Evolutionary conservation across 2,797 vertebrate species (phyloP), one percentile per base, ranked within the genome.

Genomic region (Chaenodraco wilsoni): DNA sequence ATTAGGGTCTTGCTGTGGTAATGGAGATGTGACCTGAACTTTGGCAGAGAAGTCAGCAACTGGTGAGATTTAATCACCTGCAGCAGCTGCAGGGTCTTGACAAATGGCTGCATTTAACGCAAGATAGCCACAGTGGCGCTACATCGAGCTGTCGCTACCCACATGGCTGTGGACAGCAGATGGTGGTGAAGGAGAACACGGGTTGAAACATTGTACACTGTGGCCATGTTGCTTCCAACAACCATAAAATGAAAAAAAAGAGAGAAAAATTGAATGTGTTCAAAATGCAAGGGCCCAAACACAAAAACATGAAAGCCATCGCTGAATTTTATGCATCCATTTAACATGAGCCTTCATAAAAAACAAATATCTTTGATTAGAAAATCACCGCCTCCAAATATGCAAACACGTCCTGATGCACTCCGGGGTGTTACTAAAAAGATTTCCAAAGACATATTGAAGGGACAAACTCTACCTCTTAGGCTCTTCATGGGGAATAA

Each of bases 1-100:
- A 85, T 88, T 79, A 75, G 78, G 81, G 73, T 81, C 76, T 67
- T 67, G 75, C 58, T 58, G 64, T 45, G 57, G 80, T 81, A 60
- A 68, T 78, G 71, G 74, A 86, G 78, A 82, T 86, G 84, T 68
- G 46, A 40, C 54, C 16, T 54, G 63, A 89, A 82, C 81, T 83
- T 71, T 79, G 75, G 66, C 46, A 68, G 69, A 37, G 49, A 83
- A 86, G 84, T 85, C 84, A 83, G 71, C 76, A 89, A 82, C 74
- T 81, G 86, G 60, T 58, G 58, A 79, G 76, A 86, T 87, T 65
- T 72, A 60, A 88, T 89, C 80, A 82, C 76, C 64, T 65, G 61
- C 52, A 63, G 82, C 89, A 88, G 87, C 82, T 91, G 89, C 72
- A 31, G 60, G 68, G 14, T 78, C 51, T 71, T 10, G 12, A 70